phyloP scores from a whole-genome alignment of 92 coral and sea anemone genomes.

The Epizoanthus scotinus region DNA sequence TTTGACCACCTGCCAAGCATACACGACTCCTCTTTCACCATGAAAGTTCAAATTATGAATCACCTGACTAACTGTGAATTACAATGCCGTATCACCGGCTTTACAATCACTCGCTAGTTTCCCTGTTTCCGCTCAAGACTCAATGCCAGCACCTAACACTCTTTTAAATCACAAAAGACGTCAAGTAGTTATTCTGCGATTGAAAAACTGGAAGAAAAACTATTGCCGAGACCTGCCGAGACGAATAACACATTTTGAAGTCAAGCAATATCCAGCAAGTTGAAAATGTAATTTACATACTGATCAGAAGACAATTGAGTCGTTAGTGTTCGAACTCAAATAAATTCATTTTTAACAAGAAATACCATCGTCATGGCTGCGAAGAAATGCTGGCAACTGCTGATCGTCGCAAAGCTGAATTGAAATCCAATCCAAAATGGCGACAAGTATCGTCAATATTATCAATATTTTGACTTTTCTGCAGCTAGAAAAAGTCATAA shows the following conservation, averaged over 20 bases:
- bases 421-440: background rate
- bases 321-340: background rate
- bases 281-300: background rate
- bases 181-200: background rate
- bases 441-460: background rate
- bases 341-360: background rate
- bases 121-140: background rate
- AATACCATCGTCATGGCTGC: slow-evolving; percentile 12
- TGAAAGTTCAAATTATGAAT: background rate
- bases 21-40: background rate
- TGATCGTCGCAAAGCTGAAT: background rate
- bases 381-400: background rate
- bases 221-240: no score
- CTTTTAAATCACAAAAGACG: background rate
- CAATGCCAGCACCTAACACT: background rate
- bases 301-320: background rate
- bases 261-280: background rate
- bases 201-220: background rate
- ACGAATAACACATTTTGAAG: background rate
- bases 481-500: background rate
- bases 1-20: background rate
- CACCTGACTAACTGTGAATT: background rate
- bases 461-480: background rate
- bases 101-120: background rate
- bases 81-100: background rate